Conservation (phyloP, 2,888 invertebrate species). For the Polydrusus pterygomalis region DNA sequence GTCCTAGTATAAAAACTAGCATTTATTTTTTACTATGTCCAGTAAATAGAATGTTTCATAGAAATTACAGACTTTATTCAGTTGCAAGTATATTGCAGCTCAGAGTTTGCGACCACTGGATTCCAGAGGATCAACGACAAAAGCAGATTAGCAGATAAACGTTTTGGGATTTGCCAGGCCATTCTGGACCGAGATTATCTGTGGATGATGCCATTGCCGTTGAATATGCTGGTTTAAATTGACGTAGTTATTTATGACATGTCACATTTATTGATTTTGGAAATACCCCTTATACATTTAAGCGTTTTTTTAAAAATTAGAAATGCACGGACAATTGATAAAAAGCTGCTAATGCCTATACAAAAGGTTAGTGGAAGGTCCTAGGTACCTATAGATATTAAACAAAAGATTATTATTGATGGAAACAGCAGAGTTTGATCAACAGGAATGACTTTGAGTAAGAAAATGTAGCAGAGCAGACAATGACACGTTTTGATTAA, state of each 20-base stretch:
- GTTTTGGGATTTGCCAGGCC: constrained; percentile 65
- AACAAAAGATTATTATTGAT: no score
- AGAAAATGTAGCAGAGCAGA: no score
- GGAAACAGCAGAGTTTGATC: no score
- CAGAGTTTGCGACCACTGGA: constrained; percentile 60
- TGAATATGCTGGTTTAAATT: constrained; percentile 36
- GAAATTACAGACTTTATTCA: constrained; percentile 43
- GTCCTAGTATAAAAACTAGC: no score
- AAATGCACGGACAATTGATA: no score
- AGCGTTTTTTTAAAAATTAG: no score
- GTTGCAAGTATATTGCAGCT: constrained; percentile 35
- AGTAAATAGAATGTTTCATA: constrained; percentile 38
- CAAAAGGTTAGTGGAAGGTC: no score
- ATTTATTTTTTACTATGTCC: background rate
- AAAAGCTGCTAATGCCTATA: no score
- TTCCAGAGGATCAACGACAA: constrained; percentile 68
- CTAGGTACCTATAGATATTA: no score
- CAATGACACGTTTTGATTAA: no score
- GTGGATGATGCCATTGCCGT: constrained; percentile 13
- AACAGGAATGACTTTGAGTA: no score
- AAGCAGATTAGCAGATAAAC: constrained; percentile 64
- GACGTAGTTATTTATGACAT: constrained; percentile 42
- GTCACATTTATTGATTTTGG: constrained; percentile 18
- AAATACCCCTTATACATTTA: no score
- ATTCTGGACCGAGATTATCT: constrained; percentile 64